Evolutionary conservation across 2,888 invertebrate genomes (phyloP), one percentile per base, ranked within the genome.

Genomic region (Tiliacea aurago): DNA sequence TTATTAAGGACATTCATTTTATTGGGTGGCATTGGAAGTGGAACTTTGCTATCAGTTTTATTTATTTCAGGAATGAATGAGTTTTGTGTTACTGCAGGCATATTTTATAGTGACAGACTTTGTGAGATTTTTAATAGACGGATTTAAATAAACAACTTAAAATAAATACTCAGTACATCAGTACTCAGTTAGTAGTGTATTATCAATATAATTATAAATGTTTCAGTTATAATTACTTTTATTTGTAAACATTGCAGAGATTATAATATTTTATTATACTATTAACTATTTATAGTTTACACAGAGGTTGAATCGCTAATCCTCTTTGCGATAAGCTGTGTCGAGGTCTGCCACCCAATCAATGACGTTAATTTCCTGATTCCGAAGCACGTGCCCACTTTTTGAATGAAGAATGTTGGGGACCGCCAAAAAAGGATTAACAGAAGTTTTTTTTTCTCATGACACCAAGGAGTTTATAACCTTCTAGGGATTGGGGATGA

Each of bases 281-380:
- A 77, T 65, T 61, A 70, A 61, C 45, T 66, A 72, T 69, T 67
- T 55, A 63, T 59, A 51, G 61, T 67, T 28, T 43, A 69, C 9
- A 47, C 41, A 68, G 47, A 72, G 53, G 62, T 76, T 72, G 58
- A 66, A 33, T 53, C 45, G 55, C 23, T 81, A 82, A 70, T 78
- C 65, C 70, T 53, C 33, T 55, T 61, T 59, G 28, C 28, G 77
- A 72, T 75, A 73, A 66, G 47, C 41, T 18, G 70, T 28, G 62
- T 63, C 56, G 65, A 63, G 66, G 70, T 68, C 56, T 62, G 18
- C 9, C 53, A 56, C 23, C 45, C 56, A 62, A 77, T 69, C 74
- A 80, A 78, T 69, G 64, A 37, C 49, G 33, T 70, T 49, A 11
- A 63, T 70, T 84, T 86, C 79, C 80, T 63, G 64, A 73, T 56